phyloP scores from a whole-genome alignment of 2,113 vertebrate species.

The Ophiodon elongatus region DNA sequence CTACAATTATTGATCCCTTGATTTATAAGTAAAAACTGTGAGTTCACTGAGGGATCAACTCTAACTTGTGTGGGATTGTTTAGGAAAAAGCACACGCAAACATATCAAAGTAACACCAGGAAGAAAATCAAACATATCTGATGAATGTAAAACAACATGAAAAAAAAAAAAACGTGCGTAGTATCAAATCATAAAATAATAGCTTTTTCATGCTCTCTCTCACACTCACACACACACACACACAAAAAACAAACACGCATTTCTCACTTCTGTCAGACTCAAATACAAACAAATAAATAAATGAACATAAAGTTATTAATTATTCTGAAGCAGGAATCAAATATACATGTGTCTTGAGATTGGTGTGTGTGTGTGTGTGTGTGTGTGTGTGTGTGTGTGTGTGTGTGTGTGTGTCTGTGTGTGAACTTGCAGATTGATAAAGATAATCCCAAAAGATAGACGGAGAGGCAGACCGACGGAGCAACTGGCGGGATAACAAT shows the following conservation, averaged over 20 bases:
- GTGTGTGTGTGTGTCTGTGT: constrained; percentile 21
- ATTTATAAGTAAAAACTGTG: constrained; percentile 6
- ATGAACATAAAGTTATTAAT: constrained; percentile 79
- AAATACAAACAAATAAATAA: constrained; percentile 85
- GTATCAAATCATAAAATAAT: constrained; percentile 46
- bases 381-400: constrained; percentile 17
- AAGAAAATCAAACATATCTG: neutral
- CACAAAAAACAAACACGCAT: constrained; percentile 35
- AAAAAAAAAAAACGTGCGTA: too few species aligned
- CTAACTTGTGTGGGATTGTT: neutral
- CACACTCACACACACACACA: constrained; percentile 28
- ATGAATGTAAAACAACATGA: neutral
- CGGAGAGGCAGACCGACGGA: constrained; percentile 47
- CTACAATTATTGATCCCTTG: constrained; percentile 6
- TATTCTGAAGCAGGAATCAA: constrained; percentile 79
- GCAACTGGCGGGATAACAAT: constrained; percentile 35
- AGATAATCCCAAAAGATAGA: constrained; percentile 63
- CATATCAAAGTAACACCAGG: neutral
- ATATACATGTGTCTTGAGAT: constrained; percentile 77
- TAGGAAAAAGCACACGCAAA: neutral
- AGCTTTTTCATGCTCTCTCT: constrained; percentile 9
- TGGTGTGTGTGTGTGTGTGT: constrained; percentile 23
- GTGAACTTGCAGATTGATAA: constrained; percentile 42
- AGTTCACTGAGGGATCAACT: neutral
- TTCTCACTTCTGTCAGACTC: constrained; percentile 63